These are phyloP conservation scores for Microchirus variegatus DNA, from an alignment of 2,797 vertebrate genomes.

Conservation along the genomic window DNA sequence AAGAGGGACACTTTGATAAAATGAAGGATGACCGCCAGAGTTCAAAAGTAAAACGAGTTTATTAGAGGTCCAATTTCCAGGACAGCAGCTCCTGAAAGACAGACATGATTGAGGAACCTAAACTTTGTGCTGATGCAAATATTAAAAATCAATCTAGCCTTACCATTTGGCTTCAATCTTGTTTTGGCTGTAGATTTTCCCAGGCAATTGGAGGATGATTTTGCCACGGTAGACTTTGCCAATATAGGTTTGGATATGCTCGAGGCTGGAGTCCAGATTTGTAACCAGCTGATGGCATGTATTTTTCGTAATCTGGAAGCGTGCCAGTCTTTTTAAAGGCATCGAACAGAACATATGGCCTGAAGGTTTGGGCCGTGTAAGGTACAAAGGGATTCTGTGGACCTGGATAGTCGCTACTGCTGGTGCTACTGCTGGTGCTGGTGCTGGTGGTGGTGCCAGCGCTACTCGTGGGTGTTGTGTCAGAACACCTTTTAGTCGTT, in stretches of 20 bases:
- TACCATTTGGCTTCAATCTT: not conserved
- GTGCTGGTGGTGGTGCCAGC: no score
- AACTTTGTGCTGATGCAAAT: no score
- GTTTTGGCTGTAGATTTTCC: not conserved
- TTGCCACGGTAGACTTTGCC: constrained; percentile 11
- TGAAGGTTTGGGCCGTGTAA: not conserved
- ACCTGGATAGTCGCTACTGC: not conserved
- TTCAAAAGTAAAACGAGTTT: constrained; percentile 4
- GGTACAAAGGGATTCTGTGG: not conserved
- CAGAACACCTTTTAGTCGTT: not conserved
- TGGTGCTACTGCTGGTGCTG: not conserved
- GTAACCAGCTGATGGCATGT: not conserved
- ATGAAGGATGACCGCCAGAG: not conserved
- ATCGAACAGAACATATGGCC: not conserved
- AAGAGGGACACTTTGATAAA: no score
- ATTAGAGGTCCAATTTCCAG: constrained; percentile 5
- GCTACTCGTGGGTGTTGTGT: not conserved
- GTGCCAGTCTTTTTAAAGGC: not conserved
- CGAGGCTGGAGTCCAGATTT: constrained; percentile 3
- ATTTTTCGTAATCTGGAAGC: not conserved
- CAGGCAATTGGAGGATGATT: not conserved
- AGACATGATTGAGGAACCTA: not conserved
- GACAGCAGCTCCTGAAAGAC: constrained; percentile 18
- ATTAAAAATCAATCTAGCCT: not conserved
- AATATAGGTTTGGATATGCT: constrained; percentile 9